phyloP scores from a whole-genome alignment of 2,888 invertebrate genomes.

The Cheilosia grossa region DNA sequence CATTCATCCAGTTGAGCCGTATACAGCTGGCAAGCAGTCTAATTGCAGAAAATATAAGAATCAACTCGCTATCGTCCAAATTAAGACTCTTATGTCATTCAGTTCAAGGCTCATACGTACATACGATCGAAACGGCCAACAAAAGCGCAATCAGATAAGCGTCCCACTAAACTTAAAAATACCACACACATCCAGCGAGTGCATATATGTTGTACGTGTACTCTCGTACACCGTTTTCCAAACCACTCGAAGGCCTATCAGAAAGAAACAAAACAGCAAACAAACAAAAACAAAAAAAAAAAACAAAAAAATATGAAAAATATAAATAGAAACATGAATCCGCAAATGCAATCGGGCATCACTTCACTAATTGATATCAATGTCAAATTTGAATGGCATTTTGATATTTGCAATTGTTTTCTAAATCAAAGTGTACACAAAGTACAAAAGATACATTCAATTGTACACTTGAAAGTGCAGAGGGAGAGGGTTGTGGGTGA shows the following conservation, averaged over 20 bases:
- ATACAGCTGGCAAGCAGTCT: constrained; percentile 1
- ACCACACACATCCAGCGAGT: neutral
- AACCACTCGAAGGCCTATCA: constrained; percentile 38
- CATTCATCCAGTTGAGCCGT: neutral
- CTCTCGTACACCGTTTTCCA: constrained; percentile 9
- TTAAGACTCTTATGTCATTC: constrained; percentile 53
- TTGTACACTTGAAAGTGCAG: neutral
- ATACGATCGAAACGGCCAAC: constrained; percentile 11
- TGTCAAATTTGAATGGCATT: constrained; percentile 61
- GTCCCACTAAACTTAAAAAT: constrained; percentile 39
- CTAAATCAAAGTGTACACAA: constrained; percentile 16
- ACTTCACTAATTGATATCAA: constrained; percentile 59
- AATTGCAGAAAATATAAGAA: constrained; percentile 7
- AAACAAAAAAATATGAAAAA: neutral
- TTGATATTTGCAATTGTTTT: constrained; percentile 55
- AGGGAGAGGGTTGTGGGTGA: neutral
- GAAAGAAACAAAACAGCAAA: neutral
- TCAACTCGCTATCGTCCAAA: constrained; percentile 10
- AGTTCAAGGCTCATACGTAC: constrained; percentile 37
- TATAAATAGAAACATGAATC: constrained; percentile 18
- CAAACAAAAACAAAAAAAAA: neutral
- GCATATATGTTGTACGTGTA: neutral
- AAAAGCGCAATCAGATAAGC: constrained; percentile 50
- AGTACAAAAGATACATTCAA: constrained; percentile 6
- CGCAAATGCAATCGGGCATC: constrained; percentile 25